Base-by-base conservation (phyloP, 2,797 vertebrate species). In the Macropodus opercularis region DNA sequence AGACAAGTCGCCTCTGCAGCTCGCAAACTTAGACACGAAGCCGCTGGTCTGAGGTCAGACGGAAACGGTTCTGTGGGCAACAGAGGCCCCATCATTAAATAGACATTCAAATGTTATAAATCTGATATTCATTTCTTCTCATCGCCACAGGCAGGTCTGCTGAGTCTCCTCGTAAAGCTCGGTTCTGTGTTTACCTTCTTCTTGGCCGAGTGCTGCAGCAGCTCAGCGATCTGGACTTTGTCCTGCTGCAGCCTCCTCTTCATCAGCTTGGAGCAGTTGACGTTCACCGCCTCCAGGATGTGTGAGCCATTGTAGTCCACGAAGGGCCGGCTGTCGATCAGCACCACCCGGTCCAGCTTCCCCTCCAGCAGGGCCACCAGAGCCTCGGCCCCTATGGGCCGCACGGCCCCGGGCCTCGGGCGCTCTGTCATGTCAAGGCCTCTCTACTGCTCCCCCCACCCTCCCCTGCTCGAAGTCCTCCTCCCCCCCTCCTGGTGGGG, bases 231-330 rank as follows among this genome's bases (percentile, higher is more conserved):
- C 87, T 95, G 88, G 75, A 98, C 94, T 64, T 98, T 98, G 90
- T 98, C 97, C 88, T 98, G 97, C 85, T 96, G 96, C 85, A 98
- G 91, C 81, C 96, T 89, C 75, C 97, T 91, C 90, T 96, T 98
- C 95, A 98, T 97, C 64, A 98, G 95, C 86, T 98, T 98, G 84
- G 96, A 98, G 84, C 96, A 96, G 93, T 98, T 96, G 75, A 98
- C 94, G 65, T 96, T 98, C 77, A 98, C 91, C 4, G 97, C 96
- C 85, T 98, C 95, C 89, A 97, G 90, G 88, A 98, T 93, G 90
- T 97, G 97, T 5, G 94, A 92, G 0, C 93, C 77, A 78, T 98
- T 98, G 87, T 93, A 98, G 57, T 98, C 97, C 91, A 97, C 95
- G 63, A 98, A 98, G 50, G 97, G 94, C 21, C 97, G 91, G 89